Base-by-base conservation (phyloP, 2,888 invertebrate genomes). In the Leptopilina drosophilae region DNA sequence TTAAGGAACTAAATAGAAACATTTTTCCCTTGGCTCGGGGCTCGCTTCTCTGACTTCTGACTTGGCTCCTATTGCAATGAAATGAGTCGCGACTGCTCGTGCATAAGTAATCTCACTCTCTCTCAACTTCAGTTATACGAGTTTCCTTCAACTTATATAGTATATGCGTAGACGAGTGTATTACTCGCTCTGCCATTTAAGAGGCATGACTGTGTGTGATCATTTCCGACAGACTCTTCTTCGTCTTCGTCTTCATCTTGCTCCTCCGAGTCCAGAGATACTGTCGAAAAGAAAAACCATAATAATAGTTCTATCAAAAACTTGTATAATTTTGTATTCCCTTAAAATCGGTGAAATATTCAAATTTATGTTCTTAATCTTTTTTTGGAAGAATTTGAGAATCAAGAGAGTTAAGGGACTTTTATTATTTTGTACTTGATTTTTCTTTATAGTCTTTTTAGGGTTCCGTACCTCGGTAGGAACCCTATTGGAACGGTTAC, bases 1-100 rank as follows among this genome's bases (percentile, higher is more conserved):
- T 89, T 88, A 88, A 87, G 85, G 84, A 82, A 85, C 89, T 89
- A 90, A 90, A 90, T 90, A 90, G 90, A 89, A 90, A 90, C 90
- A 90, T 89, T 89, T 89, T 87, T 88, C 87, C 87, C 85, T 85
- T 84, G 86, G 76, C 81, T 81, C 80, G 80, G 79, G 81, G 73
- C 82, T 86, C 83, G 83, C 82, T 42, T 80, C 80, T 69, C 67
- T 64, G 53, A 64, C 64, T 80, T 78, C 84, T 76, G 81, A 84
- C 85, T 84, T 84, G 84, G 83, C 85, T 87, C 46, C 79, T 49
- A 85, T 83, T 85, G 87, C 87, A 87, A 85, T 84, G 88, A 88
- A 87, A 87, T 86, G 87, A 88, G 87, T 81, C 87, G 85, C 86
- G 86, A 84, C 85, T 84, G 87, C 88, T 88, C 88, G 87, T 88